Base-by-base conservation (phyloP, 2,888 invertebrate genomes). In the Tiliacea aurago region DNA sequence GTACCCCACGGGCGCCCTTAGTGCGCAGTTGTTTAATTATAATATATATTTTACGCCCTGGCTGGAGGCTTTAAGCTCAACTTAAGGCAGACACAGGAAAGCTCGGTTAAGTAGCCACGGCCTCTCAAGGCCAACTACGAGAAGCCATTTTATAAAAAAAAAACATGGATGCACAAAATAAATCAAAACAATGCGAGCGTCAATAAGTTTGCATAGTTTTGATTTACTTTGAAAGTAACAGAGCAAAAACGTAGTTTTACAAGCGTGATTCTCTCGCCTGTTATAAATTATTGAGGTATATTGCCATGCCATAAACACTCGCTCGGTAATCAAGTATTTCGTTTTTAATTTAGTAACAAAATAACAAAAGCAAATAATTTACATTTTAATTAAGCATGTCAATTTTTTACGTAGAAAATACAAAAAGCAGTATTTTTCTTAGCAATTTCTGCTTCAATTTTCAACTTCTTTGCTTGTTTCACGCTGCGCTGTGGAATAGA, bases 401-500 rank as follows among this genome's bases (percentile, higher is more conserved):
- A n/a, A 15, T 7, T 28, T 33, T 20, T 20, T 7, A 10, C 15
- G 5, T 43, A 67, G 28, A 61, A 41, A 41, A 13, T 41, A 23
- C 23, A 43, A 62, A 37, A 13, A 20, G 5, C 6, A 23, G 18
- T 45, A 43, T 11, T n/a, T 53, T 1, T 70, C 23, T 45, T n/a
- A 53, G 9, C 9, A 1, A 13, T 49, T 61, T 62, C 18, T n/a
- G n/a, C 15, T 59, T 41, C 37, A 81, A 80, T 53, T 55, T 56
- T 56, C 9, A 55, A 37, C 28, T 41, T 13, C 20, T 65, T 64
- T 71, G 58, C 83, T 84, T 86, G 84, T 84, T 85, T 64, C 86
- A 85, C 51, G 77, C 77, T 86, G 84, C 84, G 67, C 76, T 81
- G 65, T 69, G 76, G 71, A 77, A n/a, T 70, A 85, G 84, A 74